Conservation (phyloP, 2,113 vertebrate genomes). For the Orycteropus afer region DNA sequence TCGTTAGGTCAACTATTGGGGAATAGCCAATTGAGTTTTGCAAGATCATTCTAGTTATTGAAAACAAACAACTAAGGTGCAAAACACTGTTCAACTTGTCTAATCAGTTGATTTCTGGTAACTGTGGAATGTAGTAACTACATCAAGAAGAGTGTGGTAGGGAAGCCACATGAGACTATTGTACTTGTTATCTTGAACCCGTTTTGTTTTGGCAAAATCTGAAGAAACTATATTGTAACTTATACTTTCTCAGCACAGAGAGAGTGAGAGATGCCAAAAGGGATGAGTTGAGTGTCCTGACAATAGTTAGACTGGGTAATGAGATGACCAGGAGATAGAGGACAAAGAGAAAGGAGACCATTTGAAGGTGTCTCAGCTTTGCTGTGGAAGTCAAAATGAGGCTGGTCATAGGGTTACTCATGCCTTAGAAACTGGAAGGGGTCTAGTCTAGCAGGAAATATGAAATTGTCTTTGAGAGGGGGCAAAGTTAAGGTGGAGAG, state of each 20-base stretch:
- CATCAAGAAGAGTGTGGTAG: background rate
- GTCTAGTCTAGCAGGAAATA: background rate
- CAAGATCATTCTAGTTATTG: conserved; percentile 35
- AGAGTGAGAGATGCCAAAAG: background rate
- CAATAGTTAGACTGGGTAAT: background rate
- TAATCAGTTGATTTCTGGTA: conserved; percentile 62
- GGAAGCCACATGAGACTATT: background rate
- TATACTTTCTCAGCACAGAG: background rate
- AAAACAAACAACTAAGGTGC: conserved; percentile 43
- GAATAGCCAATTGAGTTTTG: conserved; percentile 49
- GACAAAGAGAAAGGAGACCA: background rate
- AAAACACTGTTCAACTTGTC: conserved; percentile 55
- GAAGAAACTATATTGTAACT: background rate
- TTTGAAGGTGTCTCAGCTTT: background rate
- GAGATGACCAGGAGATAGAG: too few relatives aligned
- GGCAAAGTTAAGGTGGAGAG: background rate
- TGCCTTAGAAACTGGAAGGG: background rate
- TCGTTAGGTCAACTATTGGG: conserved; percentile 10
- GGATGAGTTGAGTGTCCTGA: background rate
- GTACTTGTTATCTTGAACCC: background rate
- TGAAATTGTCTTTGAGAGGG: background rate
- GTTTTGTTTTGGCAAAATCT: background rate
- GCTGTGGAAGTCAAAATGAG: background rate
- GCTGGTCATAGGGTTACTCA: background rate
- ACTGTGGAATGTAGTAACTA: background rate